A percentile compares a stretch with the other conserved stretches of the same genome.
phyloP scores from a whole-genome alignment of 1,140 invertebrate species.

The Babylonia areolata region DNA sequence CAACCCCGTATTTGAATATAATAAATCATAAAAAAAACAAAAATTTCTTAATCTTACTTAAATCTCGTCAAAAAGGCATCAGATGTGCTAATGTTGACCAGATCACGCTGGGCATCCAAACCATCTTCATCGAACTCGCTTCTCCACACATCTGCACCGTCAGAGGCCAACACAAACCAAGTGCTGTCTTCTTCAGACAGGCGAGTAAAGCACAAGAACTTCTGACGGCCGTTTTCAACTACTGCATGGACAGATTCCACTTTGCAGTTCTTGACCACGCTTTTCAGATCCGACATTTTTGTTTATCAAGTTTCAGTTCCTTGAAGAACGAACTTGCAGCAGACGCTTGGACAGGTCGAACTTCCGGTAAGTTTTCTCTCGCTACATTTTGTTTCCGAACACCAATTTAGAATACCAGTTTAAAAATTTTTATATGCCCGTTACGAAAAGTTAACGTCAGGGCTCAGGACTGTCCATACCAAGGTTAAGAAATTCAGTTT shows the following conservation, averaged over 20 bases:
- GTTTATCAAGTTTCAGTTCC: neutral
- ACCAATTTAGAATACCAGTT: too few species aligned
- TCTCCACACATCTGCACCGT: slow-evolving; percentile 67
- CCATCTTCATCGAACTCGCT: slow-evolving; percentile 61
- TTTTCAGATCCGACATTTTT: slow-evolving; percentile 55
- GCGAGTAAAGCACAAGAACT: slow-evolving; percentile 62
- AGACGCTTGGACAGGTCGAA: neutral
- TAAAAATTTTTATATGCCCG: too few species aligned
- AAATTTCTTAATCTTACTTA: slow-evolving; percentile 46
- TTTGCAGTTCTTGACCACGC: slow-evolving; percentile 48
- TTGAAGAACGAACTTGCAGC: neutral
- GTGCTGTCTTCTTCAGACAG: slow-evolving; percentile 35
- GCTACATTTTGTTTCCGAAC: too few species aligned
- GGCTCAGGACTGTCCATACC: too few species aligned
- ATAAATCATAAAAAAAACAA: too few species aligned
- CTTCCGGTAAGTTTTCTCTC: neutral
- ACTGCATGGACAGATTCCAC: slow-evolving; percentile 51
- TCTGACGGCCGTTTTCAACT: slow-evolving; percentile 49
- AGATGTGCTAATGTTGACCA: slow-evolving; percentile 53
- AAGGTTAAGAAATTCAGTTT: too few species aligned
- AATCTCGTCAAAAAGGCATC: slow-evolving; percentile 60
- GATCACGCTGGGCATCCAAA: slow-evolving; percentile 61
- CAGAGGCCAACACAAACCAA: slow-evolving; percentile 60
- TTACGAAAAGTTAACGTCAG: too few species aligned
- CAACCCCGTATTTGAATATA: too few species aligned